Evolutionary conservation across 2,797 vertebrate species (phyloP), one percentile per base, ranked within the genome.

Genomic region (Pristis pectinata): DNA sequence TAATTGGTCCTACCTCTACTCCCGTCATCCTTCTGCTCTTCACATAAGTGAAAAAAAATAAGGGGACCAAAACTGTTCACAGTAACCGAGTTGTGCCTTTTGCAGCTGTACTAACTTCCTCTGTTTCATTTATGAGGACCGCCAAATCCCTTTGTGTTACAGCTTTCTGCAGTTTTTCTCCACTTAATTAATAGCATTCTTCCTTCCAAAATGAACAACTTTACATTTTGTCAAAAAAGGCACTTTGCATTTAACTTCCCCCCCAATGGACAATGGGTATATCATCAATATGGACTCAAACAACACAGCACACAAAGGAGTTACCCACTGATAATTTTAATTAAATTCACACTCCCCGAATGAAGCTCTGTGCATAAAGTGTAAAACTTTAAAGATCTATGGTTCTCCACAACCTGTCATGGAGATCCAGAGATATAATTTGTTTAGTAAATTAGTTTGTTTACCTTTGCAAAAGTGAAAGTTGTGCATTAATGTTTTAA

Each of bases 271-370:
- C 15, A 83, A 27, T 44, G 49, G 44, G 2, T 19, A 67, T 67
- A 17, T 24, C 19, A 72, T 2, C 9, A 3, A 56, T 56, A 13
- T 30, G 49, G 15, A 56, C 11, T 56, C 53, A 85, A 56, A 85
- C 0, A 13, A 53, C 27, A 85, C 49, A 56, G 27, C 27, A 53
- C 53, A 27, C 34, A 30, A 34, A 85, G 30, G 82, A 56, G 27
- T 34, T 85, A 53, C 82, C 49, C 27, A 85, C 82, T 85, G 82
- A 56, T 85, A 34, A 53, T 85, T 53, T 44, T 80, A 80, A 80
- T 80, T 80, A 80, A 85, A 85, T 85, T 85, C 82, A 53, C 82
- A 34, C 82, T 27, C 82, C 49, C 82, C 85, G 24, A 24, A 34
- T 5, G 53, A 24, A 49, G 80, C 1, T 22, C 9, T 44, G 37